These are phyloP conservation scores for Allygus modestus DNA, from an alignment of 2,888 invertebrate species.

Conservation along the genomic window DNA sequence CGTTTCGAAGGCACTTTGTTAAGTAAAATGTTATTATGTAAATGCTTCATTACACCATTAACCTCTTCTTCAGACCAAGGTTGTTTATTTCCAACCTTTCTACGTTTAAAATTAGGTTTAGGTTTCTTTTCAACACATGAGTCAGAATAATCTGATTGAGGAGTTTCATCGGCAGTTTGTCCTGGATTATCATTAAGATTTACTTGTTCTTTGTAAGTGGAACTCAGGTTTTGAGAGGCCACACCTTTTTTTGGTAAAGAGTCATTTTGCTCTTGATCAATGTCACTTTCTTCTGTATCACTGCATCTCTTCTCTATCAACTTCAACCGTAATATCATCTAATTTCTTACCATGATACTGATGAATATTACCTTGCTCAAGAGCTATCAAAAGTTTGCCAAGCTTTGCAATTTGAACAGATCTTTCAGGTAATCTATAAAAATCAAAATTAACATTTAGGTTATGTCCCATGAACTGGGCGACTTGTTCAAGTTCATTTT, in stretches of 20 bases:
- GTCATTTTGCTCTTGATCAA: not conserved
- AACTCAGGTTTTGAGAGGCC: not conserved
- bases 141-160: not conserved
- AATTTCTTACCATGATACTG: not conserved
- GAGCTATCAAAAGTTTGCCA: not conserved
- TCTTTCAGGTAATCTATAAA: not conserved
- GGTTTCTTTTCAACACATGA: not conserved
- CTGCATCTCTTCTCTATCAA: not conserved
- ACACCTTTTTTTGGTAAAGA: not conserved
- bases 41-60: not conserved
- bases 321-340: not conserved
- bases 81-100: not conserved
- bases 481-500: not conserved
- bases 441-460: not conserved
- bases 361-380: not conserved
- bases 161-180: not conserved
- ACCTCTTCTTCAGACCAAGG: not conserved
- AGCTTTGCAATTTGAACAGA: not conserved
- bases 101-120: not conserved
- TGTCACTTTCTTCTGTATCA: not conserved
- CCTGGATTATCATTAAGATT: not conserved
- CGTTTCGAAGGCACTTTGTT: not conserved
- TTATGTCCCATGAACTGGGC: not conserved
- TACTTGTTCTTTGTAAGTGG: not conserved
- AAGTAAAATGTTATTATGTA: not conserved